Base-by-base conservation (phyloP, 2,113 vertebrate species). In the Pachypanchax playfairii region DNA sequence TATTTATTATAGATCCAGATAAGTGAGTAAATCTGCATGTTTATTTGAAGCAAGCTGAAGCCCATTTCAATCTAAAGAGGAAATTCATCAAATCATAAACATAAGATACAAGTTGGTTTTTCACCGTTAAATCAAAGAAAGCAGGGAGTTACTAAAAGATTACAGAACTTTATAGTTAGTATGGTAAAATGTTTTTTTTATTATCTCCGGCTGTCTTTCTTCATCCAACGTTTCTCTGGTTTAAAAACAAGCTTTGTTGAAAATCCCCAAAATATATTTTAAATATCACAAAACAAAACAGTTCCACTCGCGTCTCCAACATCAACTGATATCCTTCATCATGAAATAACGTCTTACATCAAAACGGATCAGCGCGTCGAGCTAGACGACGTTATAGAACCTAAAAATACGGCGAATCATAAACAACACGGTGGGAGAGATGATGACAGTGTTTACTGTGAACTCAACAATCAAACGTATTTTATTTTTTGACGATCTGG, bases 321-420 rank as follows among this genome's bases (percentile, higher is more conserved):
- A 74, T 60, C 48, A 68, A 15, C 50, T 29, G 41, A 36, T 35
- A 58, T 12, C 4, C 59, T 56, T 73, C 48, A 61, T 48, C 53
- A 43, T 62, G 43, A 57, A 73, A 44, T 29, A n/a, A 25, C 36
- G 10, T 57, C 18, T 25, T 65, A n/a, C 12, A 4, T 54, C 15
- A 62, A 54, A 67, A 51, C 20, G 13, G 11, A 20, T 25, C 62
- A 12, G 35, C 12, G 52, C 63, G 42, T 36, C 47, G n/a, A 72
- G 60, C 51, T 36, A 68, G 39, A 60, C 33, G 8, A 20, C 28
- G 54, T 50, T 41, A 56, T 12, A 26, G 22, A 55, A 74, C 55
- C 62, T 43, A 65, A 70, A 84, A 77, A 79, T 43, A 73, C 38
- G 65, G 28, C 31, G 11, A 65, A 21, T 29, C 57, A 22, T 56